Base-by-base conservation (phyloP, 2,888 invertebrate species). In the Megalurothrips usitatus region DNA sequence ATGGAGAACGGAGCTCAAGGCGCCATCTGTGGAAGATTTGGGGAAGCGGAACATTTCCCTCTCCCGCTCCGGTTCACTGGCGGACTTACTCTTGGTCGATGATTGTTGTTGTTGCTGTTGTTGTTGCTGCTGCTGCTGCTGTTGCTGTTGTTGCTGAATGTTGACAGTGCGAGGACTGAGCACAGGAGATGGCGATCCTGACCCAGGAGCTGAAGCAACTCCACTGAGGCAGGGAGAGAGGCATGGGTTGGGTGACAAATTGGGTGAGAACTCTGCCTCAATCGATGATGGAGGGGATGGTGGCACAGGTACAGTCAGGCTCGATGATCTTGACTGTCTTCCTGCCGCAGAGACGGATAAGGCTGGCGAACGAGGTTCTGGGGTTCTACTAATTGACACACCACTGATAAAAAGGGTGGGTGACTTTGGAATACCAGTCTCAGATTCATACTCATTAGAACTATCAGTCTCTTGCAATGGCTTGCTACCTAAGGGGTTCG, bases 361-460 rank as follows among this genome's bases (percentile, higher is more conserved):
- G 48, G 80, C 82, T n/a, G 58, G 80, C 47, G 84, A 83, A 84
- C 89, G 88, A 49, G 89, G 89, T 85, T 89, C 89, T 17, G 89
- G 88, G 11, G 89, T 89, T 43, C 90, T 86, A 63, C 89, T 89
- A 83, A 90, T 90, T n/a, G 90, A 89, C 14, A 90, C 90, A 43
- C 90, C 90, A 43, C 89, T 89, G 82, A 90, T 90, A 84, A 89
- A 90, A n/a, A 90, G 85, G 0, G 90, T 90, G 14, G 90, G 90
- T 4, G 89, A 89, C 84, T 89, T 89, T 17, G 90, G 90, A 79
- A 90, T 89, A 4, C 90, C 90, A 0, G 89, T 90, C 84, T 90
- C 90, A n/a, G 89, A 89, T 86, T 90, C 90, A 84, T 89, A 89
- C 84, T 90, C 89, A 84, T 89, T 89, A 12, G 88, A 88, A 84